Conservation (phyloP, 2,113 vertebrate species). For the Nesogale talazaci region DNA sequence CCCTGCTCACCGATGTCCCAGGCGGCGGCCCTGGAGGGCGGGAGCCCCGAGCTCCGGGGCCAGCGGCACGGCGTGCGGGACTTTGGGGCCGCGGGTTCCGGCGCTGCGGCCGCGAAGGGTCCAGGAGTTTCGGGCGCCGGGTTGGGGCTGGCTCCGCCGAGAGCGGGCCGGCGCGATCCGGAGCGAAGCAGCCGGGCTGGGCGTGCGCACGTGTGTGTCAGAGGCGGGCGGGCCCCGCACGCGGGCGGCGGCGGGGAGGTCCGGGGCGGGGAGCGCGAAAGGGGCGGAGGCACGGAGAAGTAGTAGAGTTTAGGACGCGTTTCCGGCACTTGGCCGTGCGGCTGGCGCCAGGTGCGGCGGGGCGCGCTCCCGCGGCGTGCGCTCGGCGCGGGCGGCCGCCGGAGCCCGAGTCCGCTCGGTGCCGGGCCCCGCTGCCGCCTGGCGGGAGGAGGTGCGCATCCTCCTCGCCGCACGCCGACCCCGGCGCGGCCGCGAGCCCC, state of each 20-base stretch:
- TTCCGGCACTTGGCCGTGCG: constrained; percentile 75
- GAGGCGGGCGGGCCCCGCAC: constrained; percentile 45
- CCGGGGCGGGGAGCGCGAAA: not conserved
- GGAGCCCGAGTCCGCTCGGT: constrained; percentile 57
- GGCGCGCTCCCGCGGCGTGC: constrained; percentile 72
- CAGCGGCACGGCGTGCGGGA: not conserved
- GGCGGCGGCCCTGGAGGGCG: not conserved
- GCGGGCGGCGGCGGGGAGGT: not conserved
- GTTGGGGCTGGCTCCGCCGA: not conserved
- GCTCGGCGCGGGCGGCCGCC: constrained; percentile 58
- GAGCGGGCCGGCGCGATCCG: not conserved
- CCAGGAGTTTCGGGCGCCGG: constrained; percentile 48
- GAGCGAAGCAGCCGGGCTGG: not conserved
- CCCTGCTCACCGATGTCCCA: constrained; percentile 58
- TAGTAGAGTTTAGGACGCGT: constrained; percentile 78
- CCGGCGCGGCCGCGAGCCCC: not conserved
- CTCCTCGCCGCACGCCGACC: constrained; percentile 40
- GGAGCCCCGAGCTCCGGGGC: not conserved
- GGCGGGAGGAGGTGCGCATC: constrained; percentile 69
- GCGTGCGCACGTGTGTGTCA: constrained; percentile 48
- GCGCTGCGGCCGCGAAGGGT: constrained; percentile 10
- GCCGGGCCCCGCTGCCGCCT: constrained; percentile 57
- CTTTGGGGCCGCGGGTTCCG: not conserved
- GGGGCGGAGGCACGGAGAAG: constrained; percentile 53
- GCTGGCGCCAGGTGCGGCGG: constrained; percentile 82